Evolutionary conservation across 2,797 vertebrate species (phyloP), one percentile per base, ranked within the genome.

Genomic region (Tarsius wallacei): DNA sequence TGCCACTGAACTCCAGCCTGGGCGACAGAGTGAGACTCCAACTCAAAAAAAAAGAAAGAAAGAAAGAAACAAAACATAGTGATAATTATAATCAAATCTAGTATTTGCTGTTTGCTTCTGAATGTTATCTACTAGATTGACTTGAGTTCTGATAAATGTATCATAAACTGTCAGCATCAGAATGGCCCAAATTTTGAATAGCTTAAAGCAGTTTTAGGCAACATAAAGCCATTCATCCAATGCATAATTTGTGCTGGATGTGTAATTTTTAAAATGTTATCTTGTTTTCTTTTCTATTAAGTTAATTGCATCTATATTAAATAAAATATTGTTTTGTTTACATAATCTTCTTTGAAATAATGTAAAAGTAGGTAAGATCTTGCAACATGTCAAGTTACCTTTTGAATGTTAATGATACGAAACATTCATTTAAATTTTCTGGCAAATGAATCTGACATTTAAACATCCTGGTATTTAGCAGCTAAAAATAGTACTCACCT

Each of bases 371-470:
- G 28, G 15, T 86, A 87, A 95, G 59, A 89, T 26, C 59, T 94
- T 87, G 7, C 9, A 92, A 31, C 28, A 94, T 26, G 84, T 36
- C n/a, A 83, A 13, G 93, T 89, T 97, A 91, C 59, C 59, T 83
- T 96, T 84, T 82, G 59, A 95, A 93, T 77, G 33, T 91, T 89
- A 71, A 94, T 83, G 53, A 63, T 17, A 85, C 73, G n/a, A 26
- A 93, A 71, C n/a, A 66, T 63, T 83, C 70, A 82, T 74, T 94
- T 94, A 87, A 80, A 55, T 97, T 93, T 83, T 81, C 81, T 91
- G 42, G 86, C 63, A 96, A 82, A 86, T 70, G 21, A 24, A 77
- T 89, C 70, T 89, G 84, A 91, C 42, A 87, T 57, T 68, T 95
- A 93, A 94, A 80, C 33, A 22, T 74, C 28, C 80, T 68, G 16